Evolutionary conservation across 2,888 invertebrate species (phyloP), one percentile per base, ranked within the genome.

Genomic region (Zygaena filipendulae): DNA sequence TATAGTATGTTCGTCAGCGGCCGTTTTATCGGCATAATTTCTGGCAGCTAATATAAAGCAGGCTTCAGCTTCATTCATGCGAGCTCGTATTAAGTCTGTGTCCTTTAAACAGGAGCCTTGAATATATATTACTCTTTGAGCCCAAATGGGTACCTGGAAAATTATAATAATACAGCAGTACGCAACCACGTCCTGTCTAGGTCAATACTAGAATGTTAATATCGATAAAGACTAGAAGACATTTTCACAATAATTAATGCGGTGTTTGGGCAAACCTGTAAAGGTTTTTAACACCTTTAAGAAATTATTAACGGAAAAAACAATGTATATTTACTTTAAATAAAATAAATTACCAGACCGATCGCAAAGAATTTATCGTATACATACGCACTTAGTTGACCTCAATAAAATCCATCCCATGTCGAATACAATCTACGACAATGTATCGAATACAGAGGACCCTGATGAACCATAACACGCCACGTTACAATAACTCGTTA

Each of bases 81-180:
- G 86, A 21, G 97, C 97, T 41, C 98, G 82, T 24, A 92, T 93
- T 42, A 99, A 81, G 69, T 98, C 98, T 2, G 91, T 91, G 62
- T 98, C 98, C 69, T 97, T 97, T 38, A 97, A 81, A 53, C 97
- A 97, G 13, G 97, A 97, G 19, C 97, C 97, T 80, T 97, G 90
- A 44, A 96, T 94, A 71, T 96, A 98, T 59, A 97, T 96, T 30
- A 98, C 97, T 40, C 97, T 83, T 62, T 96, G 95, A 7, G 96
- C 95, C 97, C 97, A 97, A 52, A 97, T 92, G 5, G 97, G 97
- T 39, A 91, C 91, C 82, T 94, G 88, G 6, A 53, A 44, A 16
- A 16, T 6, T n/a, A n/a, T n/a, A n/a, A n/a, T n/a, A n/a, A n/a
- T n/a, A n/a, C 25, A 29, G 18, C 1, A 21, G 6, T 6, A 18